Base-by-base conservation (phyloP, 2,888 invertebrate genomes). In the Brenthis daphne region DNA sequence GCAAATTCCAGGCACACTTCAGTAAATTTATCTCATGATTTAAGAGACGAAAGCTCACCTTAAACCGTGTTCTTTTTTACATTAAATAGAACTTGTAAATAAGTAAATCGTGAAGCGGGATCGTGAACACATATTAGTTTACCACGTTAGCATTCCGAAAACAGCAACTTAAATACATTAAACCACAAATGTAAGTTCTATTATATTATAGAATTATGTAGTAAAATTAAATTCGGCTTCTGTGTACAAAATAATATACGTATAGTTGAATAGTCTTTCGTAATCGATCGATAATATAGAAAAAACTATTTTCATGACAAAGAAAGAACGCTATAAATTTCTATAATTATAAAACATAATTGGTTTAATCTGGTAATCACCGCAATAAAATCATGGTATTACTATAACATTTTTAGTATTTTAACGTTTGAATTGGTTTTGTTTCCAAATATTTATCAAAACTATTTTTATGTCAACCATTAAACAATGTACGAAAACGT, bases 251-350 rank as follows among this genome's bases (percentile, higher is more conserved):
- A 77, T 74, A 80, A 79, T 76, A 75, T 80, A 73, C 66, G 66
- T 72, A 78, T 67, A 82, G 82, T 80, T 79, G 79, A 83, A 69
- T 69, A 84, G 84, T 89, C 85, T 92, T 90, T 90, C 92, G 89
- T 92, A 92, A 92, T 85, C 91, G 90, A 92, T 92, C 92, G 88
- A 92, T 92, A 90, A 81, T 82, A 61, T 66, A 85, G 77, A 81
- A 82, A 20, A 88, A 90, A 88, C 86, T 89, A 89, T 85, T 83
- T 79, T 80, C 80, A 85, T 86, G 87, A 92, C 92, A 92, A 92
- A 92, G 92, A 88, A 88, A 88, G 82, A 60, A 65, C 64, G 68
- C 65, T 68, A 68, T 63, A 73, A 63, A 54, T 70, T 68, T 64
- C 20, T 67, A 43, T 43, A 55, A 53, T 63, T 65, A 20, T 61